Evolutionary conservation across 2,888 invertebrate species (phyloP), one percentile per base, ranked within the genome.

Genomic region (Mythimna impura): DNA sequence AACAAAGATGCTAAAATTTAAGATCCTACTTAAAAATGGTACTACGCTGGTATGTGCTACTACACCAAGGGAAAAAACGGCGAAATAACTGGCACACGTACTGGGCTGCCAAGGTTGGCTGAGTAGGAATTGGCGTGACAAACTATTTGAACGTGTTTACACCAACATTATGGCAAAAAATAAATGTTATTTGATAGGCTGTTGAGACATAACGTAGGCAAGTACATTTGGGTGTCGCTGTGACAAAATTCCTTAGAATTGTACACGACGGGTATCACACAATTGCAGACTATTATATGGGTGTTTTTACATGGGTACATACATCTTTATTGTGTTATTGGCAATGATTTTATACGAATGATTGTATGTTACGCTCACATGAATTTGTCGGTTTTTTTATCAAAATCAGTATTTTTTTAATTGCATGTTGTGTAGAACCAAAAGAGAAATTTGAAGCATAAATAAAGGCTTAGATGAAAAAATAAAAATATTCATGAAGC

Each of bases 61-160:
- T 89, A 84, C 91, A 89, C 89, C 92, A 92, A 91, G 91, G 90
- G 47, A 47, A 88, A 88, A 90, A 73, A 76, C 61, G 36, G 68
- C 73, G 75, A 80, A 88, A 86, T 86, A 86, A 71, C 25, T 66
- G 75, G 73, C 77, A 84, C 89, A 88, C 89, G 89, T 88, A 86
- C 80, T 88, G 88, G 85, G 80, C 78, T 68, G 82, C 86, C 89
- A 91, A 91, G 92, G 90, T 89, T 89, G 73, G 47, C 54, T 54
- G 66, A 73, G 65, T 85, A 82, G 70, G 75, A 71, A 81, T 80
- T 80, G 66, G 65, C 62, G 55, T 81, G 62, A 79, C 74, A 63
- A 83, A 80, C 62, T 73, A 34, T 65, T 58, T 66, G 50, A 22
- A 60, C 70, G 70, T 76, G 66, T 73, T 79, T 76, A 76, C 70